phyloP scores from a whole-genome alignment of 2,797 vertebrate genomes.

The Myoxocephalus aenaeus region DNA sequence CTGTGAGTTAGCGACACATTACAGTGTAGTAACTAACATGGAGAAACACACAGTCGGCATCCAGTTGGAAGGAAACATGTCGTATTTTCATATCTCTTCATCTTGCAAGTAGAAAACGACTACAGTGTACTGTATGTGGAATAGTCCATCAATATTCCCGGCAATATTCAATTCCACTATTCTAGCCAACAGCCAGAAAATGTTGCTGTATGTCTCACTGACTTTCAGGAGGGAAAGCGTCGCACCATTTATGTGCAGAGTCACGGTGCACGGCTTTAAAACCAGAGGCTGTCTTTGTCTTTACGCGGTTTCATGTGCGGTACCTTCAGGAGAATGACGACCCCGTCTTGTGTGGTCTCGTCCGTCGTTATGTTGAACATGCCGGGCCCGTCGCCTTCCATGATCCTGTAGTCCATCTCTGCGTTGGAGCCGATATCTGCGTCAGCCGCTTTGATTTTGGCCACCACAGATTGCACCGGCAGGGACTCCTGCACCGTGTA shows the following conservation, averaged over 20 bases:
- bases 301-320: neutral
- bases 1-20: neutral
- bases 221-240: neutral
- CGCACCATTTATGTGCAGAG: neutral
- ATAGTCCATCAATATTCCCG: neutral
- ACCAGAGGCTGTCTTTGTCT: neutral
- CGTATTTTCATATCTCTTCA: neutral
- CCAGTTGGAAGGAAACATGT: neutral
- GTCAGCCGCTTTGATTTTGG: conserved; percentile 93
- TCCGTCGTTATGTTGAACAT: conserved; percentile 94
- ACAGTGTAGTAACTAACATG: neutral
- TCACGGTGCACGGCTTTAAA: neutral
- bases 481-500: conserved; percentile 93
- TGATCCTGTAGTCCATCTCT: conserved; percentile 96
- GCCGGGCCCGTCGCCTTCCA: conserved; percentile 90
- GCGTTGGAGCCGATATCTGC: conserved; percentile 93
- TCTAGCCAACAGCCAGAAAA: conserved; percentile 8
- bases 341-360: conserved; percentile 93
- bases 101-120: neutral
- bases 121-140: neutral
- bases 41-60: neutral
- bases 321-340: conserved; percentile 93
- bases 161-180: neutral
- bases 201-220: neutral
- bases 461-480: conserved; percentile 90